A percentile compares a stretch with the other conserved stretches of the same genome.
phyloP scores from a whole-genome alignment of 2,888 invertebrate species.

The Augiades crinisus region DNA sequence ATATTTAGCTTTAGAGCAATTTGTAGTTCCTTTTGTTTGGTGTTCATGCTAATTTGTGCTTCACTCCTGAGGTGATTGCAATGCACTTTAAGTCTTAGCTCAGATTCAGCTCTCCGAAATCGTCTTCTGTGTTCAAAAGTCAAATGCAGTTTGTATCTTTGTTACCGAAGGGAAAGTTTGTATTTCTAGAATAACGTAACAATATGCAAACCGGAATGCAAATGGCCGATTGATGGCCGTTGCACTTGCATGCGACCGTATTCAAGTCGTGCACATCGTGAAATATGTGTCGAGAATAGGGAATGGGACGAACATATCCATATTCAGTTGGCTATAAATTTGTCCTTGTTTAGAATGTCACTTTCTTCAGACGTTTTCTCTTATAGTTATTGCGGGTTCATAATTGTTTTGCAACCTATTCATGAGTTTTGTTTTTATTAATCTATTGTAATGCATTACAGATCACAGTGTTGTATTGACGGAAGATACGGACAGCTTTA shows the following conservation, averaged over 20 bases:
- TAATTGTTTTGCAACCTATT: constrained; percentile 41
- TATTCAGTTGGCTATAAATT: constrained; percentile 53
- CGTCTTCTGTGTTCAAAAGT: constrained; percentile 42
- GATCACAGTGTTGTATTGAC: constrained; percentile 92
- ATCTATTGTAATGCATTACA: constrained; percentile 56
- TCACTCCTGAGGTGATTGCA: constrained; percentile 35
- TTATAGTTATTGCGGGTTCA: constrained; percentile 7
- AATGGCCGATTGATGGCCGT: constrained; percentile 55
- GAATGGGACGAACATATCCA: constrained; percentile 50
- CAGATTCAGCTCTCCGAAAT: not conserved
- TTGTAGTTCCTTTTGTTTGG: constrained; percentile 33
- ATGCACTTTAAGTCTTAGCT: constrained; percentile 37
- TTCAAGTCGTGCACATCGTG: constrained; percentile 59
- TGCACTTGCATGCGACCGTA: constrained; percentile 70
- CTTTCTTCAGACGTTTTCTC: constrained; percentile 35
- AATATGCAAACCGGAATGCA: constrained; percentile 63
- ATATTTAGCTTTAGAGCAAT: constrained; percentile 32
- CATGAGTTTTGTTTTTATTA: constrained; percentile 7
- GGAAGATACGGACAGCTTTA: constrained; percentile 96
- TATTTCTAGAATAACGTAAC: constrained; percentile 49
- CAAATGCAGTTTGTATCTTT: constrained; percentile 74
- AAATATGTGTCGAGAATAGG: constrained; percentile 53
- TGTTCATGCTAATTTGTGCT: constrained; percentile 35
- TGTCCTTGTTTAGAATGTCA: constrained; percentile 40
- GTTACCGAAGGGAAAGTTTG: constrained; percentile 56